These are phyloP conservation scores for Quadroppia sp. DNA, from an alignment of 2,888 invertebrate species.

Conservation along the genomic window DNA sequence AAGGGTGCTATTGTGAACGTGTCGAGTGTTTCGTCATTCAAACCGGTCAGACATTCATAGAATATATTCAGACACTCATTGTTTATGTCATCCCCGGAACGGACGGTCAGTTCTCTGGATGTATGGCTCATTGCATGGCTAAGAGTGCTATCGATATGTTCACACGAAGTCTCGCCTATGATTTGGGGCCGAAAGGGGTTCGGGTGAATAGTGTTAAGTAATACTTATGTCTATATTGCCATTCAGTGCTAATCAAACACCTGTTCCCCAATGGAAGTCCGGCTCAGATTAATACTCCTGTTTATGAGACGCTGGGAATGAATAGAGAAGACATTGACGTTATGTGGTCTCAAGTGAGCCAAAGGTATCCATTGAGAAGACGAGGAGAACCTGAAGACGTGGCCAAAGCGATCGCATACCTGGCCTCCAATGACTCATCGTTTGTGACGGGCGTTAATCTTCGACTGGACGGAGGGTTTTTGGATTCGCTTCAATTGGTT, in stretches of 20 bases:
- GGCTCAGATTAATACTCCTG: slow-evolving; percentile 24
- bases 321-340: neutral
- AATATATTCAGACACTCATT: neutral
- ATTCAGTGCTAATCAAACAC: no score
- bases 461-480: slow-evolving; percentile 28
- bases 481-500: slow-evolving; percentile 28
- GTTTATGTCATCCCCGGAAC: neutral
- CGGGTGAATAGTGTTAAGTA: slow-evolving; percentile 33
- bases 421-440: slow-evolving; percentile 35
- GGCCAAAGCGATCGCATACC: slow-evolving; percentile 34
- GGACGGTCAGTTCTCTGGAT: neutral
- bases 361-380: slow-evolving; percentile 21
- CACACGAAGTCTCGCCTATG: slow-evolving; percentile 8
- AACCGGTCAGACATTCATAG: slow-evolving; percentile 18
- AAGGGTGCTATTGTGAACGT: slow-evolving; percentile 24
- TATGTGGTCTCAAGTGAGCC: slow-evolving; percentile 28
- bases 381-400: slow-evolving; percentile 39
- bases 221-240: neutral
- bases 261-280: no score
- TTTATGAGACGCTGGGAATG: slow-evolving; percentile 13
- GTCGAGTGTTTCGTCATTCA: slow-evolving; percentile 19
- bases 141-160: slow-evolving; percentile 28
- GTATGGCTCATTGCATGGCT: slow-evolving; percentile 19
- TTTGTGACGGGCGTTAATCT: slow-evolving; percentile 33
- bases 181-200: slow-evolving; percentile 29